Evolutionary conservation across 2,113 vertebrate genomes (phyloP), one percentile per base, ranked within the genome.

Genomic region (Osmerus eperlanus): DNA sequence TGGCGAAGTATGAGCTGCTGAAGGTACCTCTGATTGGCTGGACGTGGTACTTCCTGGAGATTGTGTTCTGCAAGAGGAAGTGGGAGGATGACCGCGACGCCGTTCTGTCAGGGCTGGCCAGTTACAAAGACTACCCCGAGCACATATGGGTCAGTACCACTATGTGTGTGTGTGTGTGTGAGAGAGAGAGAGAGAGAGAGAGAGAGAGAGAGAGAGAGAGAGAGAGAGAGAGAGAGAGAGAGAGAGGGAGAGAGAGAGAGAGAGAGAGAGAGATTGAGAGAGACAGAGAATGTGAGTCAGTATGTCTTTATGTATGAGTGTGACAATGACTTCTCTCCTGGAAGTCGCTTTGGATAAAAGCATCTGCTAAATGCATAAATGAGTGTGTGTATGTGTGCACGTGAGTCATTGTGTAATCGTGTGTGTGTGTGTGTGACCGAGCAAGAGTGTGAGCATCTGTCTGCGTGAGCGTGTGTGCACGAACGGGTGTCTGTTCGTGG

Each of bases 21-120:
- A 95, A 91, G 0, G 94, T 96, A 65, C 95, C 95, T 67, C 90
- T 96, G 54, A 94, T 96, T 0, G 95, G 95, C 69, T 96, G 95
- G 95, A 96, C 95, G 0, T 96, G 95, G 95, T 96, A 96, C 84
- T 96, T 96, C 82, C 88, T 96, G 18, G 95, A 96, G 86, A 94
- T 95, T 0, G 95, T 96, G 1, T 96, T 96, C 90, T 96, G 95
- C 83, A 95, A 94, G 81, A 91, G 95, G 69, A 95, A 91, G 71
- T 96, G 95, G 95, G 95, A 96, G 72, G 95, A 96, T 64, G 95
- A 96, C 87, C 88, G 91, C 29, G 90, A 94, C 21, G 93, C 90
- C 0, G 95, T 96, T 51, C 83, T 94, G 18, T 71, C 77, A 15
- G 94, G 95, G 0, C 89, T 96, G 66, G 80, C 72, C 55, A 80